A percentile compares a stretch with the other conserved stretches of the same genome.
phyloP scores from a whole-genome alignment of 2,113 vertebrate genomes.

The Hippocampus mohnikei region DNA sequence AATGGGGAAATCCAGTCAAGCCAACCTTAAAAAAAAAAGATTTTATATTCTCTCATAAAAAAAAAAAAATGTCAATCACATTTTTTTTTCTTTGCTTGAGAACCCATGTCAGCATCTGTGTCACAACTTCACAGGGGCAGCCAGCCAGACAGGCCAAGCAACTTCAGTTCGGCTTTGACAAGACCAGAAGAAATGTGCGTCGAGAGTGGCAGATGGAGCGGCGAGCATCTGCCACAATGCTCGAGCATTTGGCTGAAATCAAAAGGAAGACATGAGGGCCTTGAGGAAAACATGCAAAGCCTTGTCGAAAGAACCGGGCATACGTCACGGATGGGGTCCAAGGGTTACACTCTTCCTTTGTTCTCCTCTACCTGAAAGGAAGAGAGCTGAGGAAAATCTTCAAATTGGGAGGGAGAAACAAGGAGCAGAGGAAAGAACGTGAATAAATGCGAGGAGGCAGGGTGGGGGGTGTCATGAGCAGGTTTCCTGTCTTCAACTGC shows the following conservation, averaged over 20 bases:
- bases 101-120: conserved; percentile 44
- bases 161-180: conserved; percentile 51
- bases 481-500: conserved; percentile 45
- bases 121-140: conserved; percentile 40
- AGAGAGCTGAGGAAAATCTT: conserved; percentile 8
- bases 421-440: not conserved
- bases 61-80: conserved; percentile 18
- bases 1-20: conserved; percentile 26
- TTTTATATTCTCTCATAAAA: conserved; percentile 26
- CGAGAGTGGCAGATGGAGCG: conserved; percentile 58
- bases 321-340: conserved; percentile 48
- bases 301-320: conserved; percentile 50
- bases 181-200: conserved; percentile 54
- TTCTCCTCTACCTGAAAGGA: conserved; percentile 52
- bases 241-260: conserved; percentile 59
- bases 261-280: conserved; percentile 57
- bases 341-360: conserved; percentile 63
- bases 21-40: conserved; percentile 23
- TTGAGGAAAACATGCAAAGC: conserved; percentile 59
- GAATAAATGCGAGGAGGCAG: not conserved
- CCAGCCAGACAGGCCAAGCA: conserved; percentile 51
- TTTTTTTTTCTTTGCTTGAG: conserved; percentile 28
- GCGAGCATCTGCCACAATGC: conserved; percentile 57
- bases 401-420: conserved; percentile 6
- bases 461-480: conserved; percentile 34